Evolutionary conservation across 2,113 vertebrate genomes (phyloP).

Genomic region (Laticauda colubrina): DNA sequence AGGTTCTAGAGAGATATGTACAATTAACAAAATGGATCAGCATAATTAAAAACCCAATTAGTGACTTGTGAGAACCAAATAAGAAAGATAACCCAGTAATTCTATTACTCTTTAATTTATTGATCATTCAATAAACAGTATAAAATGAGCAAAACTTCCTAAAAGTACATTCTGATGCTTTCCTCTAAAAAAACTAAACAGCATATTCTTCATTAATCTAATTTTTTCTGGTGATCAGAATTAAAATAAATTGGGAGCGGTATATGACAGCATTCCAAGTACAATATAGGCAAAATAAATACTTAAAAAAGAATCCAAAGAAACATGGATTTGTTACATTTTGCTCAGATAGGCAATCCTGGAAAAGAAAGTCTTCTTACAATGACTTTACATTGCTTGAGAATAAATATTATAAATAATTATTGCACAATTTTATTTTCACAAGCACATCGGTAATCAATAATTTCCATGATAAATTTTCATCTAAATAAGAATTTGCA

Average conservation of each 20-base stretch:
- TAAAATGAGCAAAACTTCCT: not conserved
- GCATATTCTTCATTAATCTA: not conserved
- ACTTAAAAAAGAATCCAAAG: not conserved
- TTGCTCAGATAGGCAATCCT: not conserved
- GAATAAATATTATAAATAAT: not conserved
- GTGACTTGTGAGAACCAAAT: not conserved
- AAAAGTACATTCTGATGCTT: not conserved
- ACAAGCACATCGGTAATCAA: not conserved
- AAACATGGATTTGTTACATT: not conserved
- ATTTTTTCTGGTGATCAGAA: not conserved
- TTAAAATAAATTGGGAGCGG: not conserved
- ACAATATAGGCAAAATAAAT: not conserved
- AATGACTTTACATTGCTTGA: not conserved
- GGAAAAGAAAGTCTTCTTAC: not conserved
- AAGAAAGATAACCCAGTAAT: not conserved
- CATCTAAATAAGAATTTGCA: not conserved
- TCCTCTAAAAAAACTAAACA: not conserved
- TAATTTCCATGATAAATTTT: not conserved
- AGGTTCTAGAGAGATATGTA: not conserved
- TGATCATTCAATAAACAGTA: too few relatives aligned
- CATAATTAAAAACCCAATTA: not conserved
- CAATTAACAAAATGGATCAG: not conserved
- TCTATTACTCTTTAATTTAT: not conserved
- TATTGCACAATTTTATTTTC: not conserved
- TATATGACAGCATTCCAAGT: not conserved